Percentiles rank a stretch among this genome's conserved stretches.
Conservation (phyloP, 2,888 invertebrate species). For the Pinctada fucata region DNA sequence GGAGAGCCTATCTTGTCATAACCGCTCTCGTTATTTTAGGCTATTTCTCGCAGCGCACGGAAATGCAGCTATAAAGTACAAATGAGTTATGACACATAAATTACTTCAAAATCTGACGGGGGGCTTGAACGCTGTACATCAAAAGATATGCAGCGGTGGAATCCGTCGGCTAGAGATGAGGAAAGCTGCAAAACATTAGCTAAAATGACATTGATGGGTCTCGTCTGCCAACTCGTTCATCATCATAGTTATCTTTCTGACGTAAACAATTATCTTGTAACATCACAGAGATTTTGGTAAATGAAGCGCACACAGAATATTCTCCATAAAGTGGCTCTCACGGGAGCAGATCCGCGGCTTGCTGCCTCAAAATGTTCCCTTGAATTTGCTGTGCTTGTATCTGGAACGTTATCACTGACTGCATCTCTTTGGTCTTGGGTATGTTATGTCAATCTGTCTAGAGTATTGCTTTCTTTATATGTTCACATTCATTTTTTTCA, state of each 20-base stretch:
- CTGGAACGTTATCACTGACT: too few relatives aligned
- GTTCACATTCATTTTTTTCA: too few relatives aligned
- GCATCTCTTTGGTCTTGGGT: too few relatives aligned
- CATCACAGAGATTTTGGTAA: slow-evolving; percentile 1
- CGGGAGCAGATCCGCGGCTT: too few relatives aligned
- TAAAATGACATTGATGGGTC: slow-evolving; percentile 27
- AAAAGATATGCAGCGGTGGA: background rate
- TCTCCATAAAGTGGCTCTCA: background rate
- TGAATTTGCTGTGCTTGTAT: too few relatives aligned
- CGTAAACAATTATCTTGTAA: slow-evolving; percentile 1
- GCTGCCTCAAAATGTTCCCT: too few relatives aligned
- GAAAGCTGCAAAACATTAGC: background rate
- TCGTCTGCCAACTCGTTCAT: slow-evolving; percentile 28
- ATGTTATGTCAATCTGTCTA: too few relatives aligned
- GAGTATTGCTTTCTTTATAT: too few relatives aligned
- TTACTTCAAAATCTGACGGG: slow-evolving; percentile 2
- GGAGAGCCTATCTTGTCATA: background rate
- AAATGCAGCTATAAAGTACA: background rate
- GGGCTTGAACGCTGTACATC: background rate
- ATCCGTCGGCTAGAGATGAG: background rate
- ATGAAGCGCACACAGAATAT: background rate
- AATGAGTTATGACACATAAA: slow-evolving; percentile 4
- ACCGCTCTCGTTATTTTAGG: background rate
- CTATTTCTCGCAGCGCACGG: background rate
- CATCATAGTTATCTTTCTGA: slow-evolving; percentile 2